phyloP scores from a whole-genome alignment of 1,140 invertebrate genomes.

The Cyphomyrmex costatus region DNA sequence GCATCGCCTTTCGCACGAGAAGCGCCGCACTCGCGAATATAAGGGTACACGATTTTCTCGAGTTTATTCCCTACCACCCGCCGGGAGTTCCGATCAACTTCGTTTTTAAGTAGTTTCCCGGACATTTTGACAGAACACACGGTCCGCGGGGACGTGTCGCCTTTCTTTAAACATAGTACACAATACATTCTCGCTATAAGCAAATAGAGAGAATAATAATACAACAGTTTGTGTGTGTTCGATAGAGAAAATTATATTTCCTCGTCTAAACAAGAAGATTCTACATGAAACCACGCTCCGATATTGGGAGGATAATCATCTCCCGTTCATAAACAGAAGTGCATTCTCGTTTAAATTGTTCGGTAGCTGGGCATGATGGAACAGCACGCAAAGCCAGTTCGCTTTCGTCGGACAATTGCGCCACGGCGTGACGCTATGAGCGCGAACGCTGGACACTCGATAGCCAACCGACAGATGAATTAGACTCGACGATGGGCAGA shows the following conservation, averaged over 20 bases:
- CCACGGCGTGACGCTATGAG: constrained; percentile 17
- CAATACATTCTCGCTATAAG: not conserved
- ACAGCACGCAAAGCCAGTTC: constrained; percentile 35
- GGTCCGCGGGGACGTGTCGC: not conserved
- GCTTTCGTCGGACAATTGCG: constrained; percentile 49
- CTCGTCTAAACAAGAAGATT: not conserved
- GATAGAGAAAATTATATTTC: not conserved
- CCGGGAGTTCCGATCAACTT: constrained; percentile 34
- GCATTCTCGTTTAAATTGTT: constrained; percentile 19
- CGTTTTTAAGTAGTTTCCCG: constrained; percentile 42
- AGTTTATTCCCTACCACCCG: constrained; percentile 45
- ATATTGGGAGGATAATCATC: not conserved
- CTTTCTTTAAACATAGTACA: not conserved
- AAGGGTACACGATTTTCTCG: constrained; percentile 49
- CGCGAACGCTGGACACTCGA: constrained; percentile 52
- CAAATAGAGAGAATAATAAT: not conserved
- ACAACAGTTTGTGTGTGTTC: not conserved
- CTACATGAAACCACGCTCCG: not conserved
- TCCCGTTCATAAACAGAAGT: not conserved
- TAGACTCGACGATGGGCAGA: constrained; percentile 75
- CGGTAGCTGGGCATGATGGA: not conserved
- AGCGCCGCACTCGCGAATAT: constrained; percentile 46
- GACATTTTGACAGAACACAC: not conserved
- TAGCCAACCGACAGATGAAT: constrained; percentile 77
- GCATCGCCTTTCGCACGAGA: constrained; percentile 48